A percentile compares a stretch with the other conserved stretches of the same genome.
Conservation (phyloP, 2,797 vertebrate genomes). For the Mionectes olivaceus region DNA sequence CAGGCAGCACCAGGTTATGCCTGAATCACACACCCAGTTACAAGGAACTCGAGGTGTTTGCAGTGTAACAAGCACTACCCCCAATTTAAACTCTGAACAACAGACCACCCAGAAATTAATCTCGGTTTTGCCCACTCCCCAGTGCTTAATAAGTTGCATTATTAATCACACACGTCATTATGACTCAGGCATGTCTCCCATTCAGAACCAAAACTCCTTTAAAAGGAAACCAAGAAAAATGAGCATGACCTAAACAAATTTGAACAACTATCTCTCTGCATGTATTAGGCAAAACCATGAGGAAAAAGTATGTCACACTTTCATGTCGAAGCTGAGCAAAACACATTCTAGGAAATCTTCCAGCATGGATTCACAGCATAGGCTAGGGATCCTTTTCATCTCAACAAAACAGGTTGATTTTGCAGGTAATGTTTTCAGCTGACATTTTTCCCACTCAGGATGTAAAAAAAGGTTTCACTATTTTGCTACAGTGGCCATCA, state of each 20-base stretch:
- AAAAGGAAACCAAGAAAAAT: neutral
- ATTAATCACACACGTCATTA: slow-evolving; percentile 15
- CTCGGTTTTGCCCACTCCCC: slow-evolving; percentile 33
- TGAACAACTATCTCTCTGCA: neutral
- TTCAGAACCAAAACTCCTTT: neutral
- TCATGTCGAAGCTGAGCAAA: neutral
- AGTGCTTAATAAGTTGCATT: slow-evolving; percentile 51
- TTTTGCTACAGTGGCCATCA: neutral
- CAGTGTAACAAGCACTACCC: neutral
- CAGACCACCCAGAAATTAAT: slow-evolving; percentile 31
- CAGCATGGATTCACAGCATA: fast-evolving
- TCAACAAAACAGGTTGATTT: neutral
- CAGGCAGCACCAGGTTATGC: neutral
- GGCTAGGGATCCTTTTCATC: neutral
- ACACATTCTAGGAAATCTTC: neutral
- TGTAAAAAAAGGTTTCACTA: neutral
- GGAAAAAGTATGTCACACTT: neutral
- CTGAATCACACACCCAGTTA: neutral
- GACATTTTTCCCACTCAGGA: neutral
- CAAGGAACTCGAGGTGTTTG: neutral
- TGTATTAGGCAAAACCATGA: neutral
- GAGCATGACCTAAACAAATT: neutral
- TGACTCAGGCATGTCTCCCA: neutral
- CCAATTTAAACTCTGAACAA: slow-evolving; percentile 45
- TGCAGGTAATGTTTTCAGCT: neutral